These are phyloP conservation scores for Sepiola atlantica DNA, from an alignment of 2,888 invertebrate genomes.

Conservation along the genomic window DNA sequence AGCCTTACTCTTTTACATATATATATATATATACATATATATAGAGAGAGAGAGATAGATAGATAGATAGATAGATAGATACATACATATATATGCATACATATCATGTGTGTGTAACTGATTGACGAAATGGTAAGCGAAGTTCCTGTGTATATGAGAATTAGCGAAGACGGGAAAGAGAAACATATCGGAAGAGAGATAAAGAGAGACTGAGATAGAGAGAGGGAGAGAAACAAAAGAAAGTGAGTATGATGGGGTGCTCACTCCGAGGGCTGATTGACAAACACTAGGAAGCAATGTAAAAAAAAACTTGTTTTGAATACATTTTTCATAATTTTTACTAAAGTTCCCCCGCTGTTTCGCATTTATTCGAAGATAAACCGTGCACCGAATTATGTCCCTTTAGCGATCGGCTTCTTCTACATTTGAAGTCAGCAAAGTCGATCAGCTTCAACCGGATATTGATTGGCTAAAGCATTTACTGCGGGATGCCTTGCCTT, in stretches of 20 bases:
- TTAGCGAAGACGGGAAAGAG: no score
- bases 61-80: not conserved
- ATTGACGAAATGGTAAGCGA: no score
- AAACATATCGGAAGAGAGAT: not conserved
- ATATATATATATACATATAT: not conserved
- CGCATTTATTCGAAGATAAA: not conserved
- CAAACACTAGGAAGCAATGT: not conserved
- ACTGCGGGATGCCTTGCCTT: not conserved
- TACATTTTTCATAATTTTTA: not conserved
- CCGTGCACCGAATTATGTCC: not conserved
- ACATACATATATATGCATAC: not conserved
- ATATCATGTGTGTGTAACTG: no score
- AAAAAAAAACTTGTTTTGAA: not conserved
- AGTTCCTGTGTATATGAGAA: no score
- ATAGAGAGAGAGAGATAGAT: not conserved
- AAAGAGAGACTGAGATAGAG: not conserved
- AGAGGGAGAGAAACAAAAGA: not conserved
- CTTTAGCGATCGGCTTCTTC: not conserved
- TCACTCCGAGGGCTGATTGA: not conserved
- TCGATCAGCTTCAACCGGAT: not conserved
- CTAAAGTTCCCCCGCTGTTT: not conserved
- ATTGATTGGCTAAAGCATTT: slow-evolving; percentile 15
- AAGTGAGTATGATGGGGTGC: no score
- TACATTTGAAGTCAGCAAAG: not conserved
- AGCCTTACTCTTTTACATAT: no score